Percentiles rank a stretch among this genome's conserved stretches.
Conservation (phyloP, 2,113 vertebrate species). For the Hepsetus odoe region DNA sequence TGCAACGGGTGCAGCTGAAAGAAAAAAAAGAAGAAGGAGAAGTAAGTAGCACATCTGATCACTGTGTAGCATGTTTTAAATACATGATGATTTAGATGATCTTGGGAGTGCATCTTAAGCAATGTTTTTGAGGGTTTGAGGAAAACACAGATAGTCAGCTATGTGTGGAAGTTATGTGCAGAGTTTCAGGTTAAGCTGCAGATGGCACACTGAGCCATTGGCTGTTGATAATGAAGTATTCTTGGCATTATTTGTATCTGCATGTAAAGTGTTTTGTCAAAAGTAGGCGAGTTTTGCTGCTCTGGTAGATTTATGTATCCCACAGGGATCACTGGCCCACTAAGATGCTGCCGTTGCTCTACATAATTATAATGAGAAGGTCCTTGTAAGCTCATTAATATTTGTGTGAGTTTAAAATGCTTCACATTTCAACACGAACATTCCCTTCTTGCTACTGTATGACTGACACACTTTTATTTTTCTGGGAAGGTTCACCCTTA, state of each 20-base stretch:
- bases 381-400: conserved; percentile 83
- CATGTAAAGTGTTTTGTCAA: conserved; percentile 79
- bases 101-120: conserved; percentile 39
- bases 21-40: too few relatives aligned
- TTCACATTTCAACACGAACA: background rate
- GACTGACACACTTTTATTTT: conserved; percentile 18
- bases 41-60: background rate
- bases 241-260: conserved; percentile 70
- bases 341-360: conserved; percentile 79
- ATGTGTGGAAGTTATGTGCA: conserved; percentile 32
- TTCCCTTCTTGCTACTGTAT: background rate
- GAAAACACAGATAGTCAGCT: conserved; percentile 15
- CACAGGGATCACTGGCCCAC: conserved; percentile 76
- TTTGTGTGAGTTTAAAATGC: conserved; percentile 69
- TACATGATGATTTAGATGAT: background rate
- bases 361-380: conserved; percentile 81
- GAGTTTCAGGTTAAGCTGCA: conserved; percentile 71
- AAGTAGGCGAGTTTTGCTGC: conserved; percentile 79
- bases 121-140: conserved; percentile 19
- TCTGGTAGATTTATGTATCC: conserved; percentile 76
- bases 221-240: conserved; percentile 68
- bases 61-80: background rate
- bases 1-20: too few relatives aligned
- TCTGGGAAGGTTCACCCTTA: background rate
- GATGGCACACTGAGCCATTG: conserved; percentile 68